Evolutionary conservation across 2,888 invertebrate species (phyloP), one percentile per base, ranked within the genome.

Genomic region (Chymomyza caudatula): DNA sequence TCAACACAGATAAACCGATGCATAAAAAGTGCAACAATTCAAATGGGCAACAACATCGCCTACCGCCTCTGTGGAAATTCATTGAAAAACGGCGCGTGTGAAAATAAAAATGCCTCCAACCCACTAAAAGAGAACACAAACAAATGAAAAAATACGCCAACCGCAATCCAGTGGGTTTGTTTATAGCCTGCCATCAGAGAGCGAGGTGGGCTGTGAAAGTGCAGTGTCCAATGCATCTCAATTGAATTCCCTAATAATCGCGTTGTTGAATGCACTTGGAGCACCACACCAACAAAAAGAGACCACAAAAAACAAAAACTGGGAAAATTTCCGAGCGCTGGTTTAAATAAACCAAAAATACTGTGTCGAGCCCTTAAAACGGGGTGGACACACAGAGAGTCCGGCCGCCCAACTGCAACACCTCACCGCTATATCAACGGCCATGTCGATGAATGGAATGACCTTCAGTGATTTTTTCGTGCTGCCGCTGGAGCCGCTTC

Each of bases 21-120:
- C 84, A 85, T 85, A 80, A 80, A 80, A 80, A 80, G 86, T 80
- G 80, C 80, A 80, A 85, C 80, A 85, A 80, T 80, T 85, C 86
- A 80, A 85, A 75, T 85, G 86, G 73, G 80, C 72, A 65, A 55
- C 62, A 64, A 64, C 58, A 54, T 44, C 4, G 77, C 79, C 85
- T 82, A 78, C 29, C 29, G 8, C 8, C 0, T 3, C 71, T 82
- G 85, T 74, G 72, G 69, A 80, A 80, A 85, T 81, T 85, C 86
- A 81, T 84, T 73, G 81, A 74, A 80, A 83, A 86, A 76, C 71
- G 73, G 56, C 58, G 76, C 60, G 63, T 58, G 75, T 69, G 54
- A 66, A 51, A 44, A 62, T 25, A 43, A 59, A 37, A 72, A 66
- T 8, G 20, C 51, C 51, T 2, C 5, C 44, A 47, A 20, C 15